Conservation (phyloP, 2,888 invertebrate species). For the Cloeon dipterum region DNA sequence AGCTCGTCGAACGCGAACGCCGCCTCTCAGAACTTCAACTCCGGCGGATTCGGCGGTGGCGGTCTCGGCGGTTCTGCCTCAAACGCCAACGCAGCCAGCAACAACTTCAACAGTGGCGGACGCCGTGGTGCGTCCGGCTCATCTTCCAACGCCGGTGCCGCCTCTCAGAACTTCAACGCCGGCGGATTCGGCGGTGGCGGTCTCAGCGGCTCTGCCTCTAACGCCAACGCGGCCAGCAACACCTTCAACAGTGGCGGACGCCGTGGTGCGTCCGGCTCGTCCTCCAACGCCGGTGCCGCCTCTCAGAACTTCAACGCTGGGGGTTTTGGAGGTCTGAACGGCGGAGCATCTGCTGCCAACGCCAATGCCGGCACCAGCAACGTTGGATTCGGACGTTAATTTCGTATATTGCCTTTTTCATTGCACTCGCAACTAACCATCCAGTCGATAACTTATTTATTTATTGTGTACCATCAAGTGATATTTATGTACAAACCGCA, state of each 20-base stretch:
- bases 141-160: neutral
- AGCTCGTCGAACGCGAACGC: neutral
- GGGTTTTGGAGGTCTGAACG: neutral
- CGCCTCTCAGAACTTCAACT: neutral
- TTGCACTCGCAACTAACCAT: no score
- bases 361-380: neutral
- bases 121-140: neutral
- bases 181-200: neutral
- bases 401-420: no score
- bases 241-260: neutral
- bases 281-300: neutral
- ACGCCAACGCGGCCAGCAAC: neutral
- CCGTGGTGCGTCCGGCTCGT: neutral
- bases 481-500: no score
- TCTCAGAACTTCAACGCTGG: neutral
- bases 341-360: neutral
- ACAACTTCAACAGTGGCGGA: neutral
- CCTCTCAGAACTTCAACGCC: neutral
- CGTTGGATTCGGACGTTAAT: neutral
- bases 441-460: no score
- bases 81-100: neutral
- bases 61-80: neutral
- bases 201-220: neutral
- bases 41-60: neutral
- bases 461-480: no score